Percentiles rank a stretch among this genome's conserved stretches.
These are phyloP conservation scores for Schlechtendalia chinensis DNA, from an alignment of 1,140 invertebrate genomes.

Conservation along the genomic window DNA sequence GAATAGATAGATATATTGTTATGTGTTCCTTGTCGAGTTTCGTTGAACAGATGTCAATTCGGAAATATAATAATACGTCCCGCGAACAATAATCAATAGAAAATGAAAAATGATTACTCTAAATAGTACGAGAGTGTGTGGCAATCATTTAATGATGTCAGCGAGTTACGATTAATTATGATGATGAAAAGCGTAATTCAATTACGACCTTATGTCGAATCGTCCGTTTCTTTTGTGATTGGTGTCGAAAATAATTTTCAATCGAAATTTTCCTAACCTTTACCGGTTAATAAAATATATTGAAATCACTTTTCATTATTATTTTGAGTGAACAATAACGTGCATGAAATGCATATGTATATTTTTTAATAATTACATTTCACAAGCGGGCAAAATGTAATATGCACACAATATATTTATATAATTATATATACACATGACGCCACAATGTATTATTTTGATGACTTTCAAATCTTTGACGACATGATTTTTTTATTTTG, in stretches of 20 bases:
- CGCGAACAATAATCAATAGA: neutral
- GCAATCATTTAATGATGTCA: neutral
- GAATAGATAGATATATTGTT: neutral
- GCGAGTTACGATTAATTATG: neutral
- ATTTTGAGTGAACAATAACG: neutral
- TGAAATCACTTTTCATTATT: neutral
- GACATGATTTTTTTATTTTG: no score
- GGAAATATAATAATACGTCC: neutral
- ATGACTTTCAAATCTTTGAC: no score
- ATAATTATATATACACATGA: no score
- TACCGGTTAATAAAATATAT: neutral
- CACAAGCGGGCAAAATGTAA: neutral
- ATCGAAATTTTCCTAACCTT: neutral
- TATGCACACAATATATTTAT: no score
- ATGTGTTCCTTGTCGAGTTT: neutral
- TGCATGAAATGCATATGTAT: neutral
- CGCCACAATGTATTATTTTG: no score
- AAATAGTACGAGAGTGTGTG: neutral
- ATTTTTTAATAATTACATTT: neutral
- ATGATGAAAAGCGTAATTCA: slow-evolving; percentile 1
- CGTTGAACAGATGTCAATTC: neutral
- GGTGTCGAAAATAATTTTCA: neutral
- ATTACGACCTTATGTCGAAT: neutral
- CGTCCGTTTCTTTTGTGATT: neutral
- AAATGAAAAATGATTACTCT: neutral